These are phyloP conservation scores for Nanorana parkeri DNA, from an alignment of 2,113 vertebrate genomes.

Conservation along the genomic window DNA sequence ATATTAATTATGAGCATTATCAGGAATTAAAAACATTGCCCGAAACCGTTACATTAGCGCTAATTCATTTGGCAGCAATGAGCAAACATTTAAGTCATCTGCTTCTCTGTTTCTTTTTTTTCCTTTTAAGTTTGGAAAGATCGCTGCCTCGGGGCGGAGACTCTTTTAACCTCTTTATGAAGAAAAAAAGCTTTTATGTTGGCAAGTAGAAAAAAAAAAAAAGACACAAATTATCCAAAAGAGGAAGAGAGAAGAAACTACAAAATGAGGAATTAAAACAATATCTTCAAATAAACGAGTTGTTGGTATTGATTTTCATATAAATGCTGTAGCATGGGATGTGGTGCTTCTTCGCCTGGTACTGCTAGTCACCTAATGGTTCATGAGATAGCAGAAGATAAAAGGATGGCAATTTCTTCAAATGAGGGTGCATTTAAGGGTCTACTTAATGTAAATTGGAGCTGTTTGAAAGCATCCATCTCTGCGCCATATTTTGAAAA, in stretches of 20 bases:
- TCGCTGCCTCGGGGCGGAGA: conserved; percentile 31
- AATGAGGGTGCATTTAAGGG: conserved; percentile 50
- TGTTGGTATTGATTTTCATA: conserved; percentile 40
- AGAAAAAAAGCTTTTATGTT: conserved; percentile 44
- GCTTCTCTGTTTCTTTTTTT: conserved; percentile 1
- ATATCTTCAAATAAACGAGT: conserved; percentile 36
- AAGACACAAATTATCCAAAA: neutral
- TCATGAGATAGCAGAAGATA: conserved; percentile 28
- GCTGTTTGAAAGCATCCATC: conserved; percentile 43
- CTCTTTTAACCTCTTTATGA: conserved; percentile 45
- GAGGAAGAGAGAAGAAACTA: conserved; percentile 6
- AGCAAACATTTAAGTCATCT: conserved; percentile 56
- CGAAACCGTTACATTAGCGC: conserved; percentile 48
- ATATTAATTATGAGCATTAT: conserved; percentile 58
- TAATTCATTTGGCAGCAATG: conserved; percentile 56
- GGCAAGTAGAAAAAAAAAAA: conserved; percentile 14
- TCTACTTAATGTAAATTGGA: conserved; percentile 52
- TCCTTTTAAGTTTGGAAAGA: conserved; percentile 21
- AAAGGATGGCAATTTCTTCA: conserved; percentile 38
- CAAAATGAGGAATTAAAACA: conserved; percentile 35
- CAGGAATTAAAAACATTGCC: conserved; percentile 56
- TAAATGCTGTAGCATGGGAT: conserved; percentile 4
- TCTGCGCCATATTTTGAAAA: conserved; percentile 29
- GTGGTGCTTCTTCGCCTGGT: neutral
- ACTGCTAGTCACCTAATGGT: conserved; percentile 33